Conservation (phyloP, 2,113 vertebrate species). For the Nyctereutes procyonoides region DNA sequence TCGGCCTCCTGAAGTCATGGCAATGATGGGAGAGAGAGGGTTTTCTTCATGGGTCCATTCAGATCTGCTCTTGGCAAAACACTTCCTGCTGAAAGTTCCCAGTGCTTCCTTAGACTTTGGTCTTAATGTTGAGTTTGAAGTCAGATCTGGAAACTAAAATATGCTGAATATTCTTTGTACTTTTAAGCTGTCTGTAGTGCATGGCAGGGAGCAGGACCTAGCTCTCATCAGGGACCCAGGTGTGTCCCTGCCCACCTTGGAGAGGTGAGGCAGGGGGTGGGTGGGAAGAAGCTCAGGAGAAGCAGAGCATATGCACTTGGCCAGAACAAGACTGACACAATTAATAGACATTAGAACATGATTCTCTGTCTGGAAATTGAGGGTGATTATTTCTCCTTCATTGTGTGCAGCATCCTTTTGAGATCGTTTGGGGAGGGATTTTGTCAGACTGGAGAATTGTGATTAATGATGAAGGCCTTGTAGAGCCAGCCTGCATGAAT, state of each 20-base stretch:
- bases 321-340: constrained; percentile 7
- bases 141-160: constrained; percentile 21
- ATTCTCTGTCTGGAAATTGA: constrained; percentile 44
- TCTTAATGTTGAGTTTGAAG: constrained; percentile 44
- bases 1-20: neutral
- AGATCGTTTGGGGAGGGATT: constrained; percentile 23
- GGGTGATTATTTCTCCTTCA: constrained; percentile 59
- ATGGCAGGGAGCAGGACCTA: neutral
- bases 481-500: neutral
- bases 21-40: neutral
- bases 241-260: neutral
- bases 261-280: neutral
- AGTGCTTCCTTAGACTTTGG: constrained; percentile 1
- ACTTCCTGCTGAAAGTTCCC: neutral
- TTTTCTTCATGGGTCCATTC: neutral
- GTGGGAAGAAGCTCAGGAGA: neutral
- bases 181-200: neutral
- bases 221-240: neutral
- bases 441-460: constrained; percentile 61
- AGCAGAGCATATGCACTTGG: neutral
- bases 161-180: neutral
- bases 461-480: constrained; percentile 42
- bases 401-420: constrained; percentile 60
- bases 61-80: neutral
- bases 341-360: neutral